phyloP scores from a whole-genome alignment of 2,888 invertebrate species.

The Caenorhabditis uteleia region DNA sequence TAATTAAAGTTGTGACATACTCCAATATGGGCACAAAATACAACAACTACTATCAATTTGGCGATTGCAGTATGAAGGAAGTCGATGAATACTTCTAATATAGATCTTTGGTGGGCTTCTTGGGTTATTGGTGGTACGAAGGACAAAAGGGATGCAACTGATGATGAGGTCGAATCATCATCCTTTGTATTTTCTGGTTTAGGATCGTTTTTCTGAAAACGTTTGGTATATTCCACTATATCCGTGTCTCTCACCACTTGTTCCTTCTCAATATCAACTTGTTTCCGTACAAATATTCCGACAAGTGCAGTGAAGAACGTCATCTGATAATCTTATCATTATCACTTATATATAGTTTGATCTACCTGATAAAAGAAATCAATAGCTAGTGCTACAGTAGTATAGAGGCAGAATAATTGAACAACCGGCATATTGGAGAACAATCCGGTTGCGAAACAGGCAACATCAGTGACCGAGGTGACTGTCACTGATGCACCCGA shows the following conservation, averaged over 20 bases:
- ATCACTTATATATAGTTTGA: too few relatives aligned
- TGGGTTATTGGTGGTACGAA: slow-evolving; percentile 27
- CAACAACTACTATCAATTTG: slow-evolving; percentile 41
- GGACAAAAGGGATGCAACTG: slow-evolving; percentile 15
- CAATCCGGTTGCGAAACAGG: slow-evolving; percentile 66
- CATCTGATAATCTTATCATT: slow-evolving; percentile 50
- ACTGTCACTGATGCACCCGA: slow-evolving; percentile 58
- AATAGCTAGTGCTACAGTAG: slow-evolving; percentile 61
- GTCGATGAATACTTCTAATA: slow-evolving; percentile 48
- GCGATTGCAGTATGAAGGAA: slow-evolving; percentile 43
- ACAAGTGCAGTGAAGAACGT: slow-evolving; percentile 65
- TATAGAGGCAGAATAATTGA: slow-evolving; percentile 65
- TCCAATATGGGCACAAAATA: slow-evolving; percentile 52
- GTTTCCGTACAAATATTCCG: slow-evolving; percentile 50
- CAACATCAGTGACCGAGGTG: slow-evolving; percentile 60
- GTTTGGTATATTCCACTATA: background rate
- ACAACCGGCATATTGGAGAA: slow-evolving; percentile 67
- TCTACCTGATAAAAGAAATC: slow-evolving; percentile 66
- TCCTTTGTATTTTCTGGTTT: slow-evolving; percentile 23
- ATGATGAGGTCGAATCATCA: slow-evolving; percentile 4
- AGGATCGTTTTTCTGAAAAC: background rate
- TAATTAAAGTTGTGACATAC: slow-evolving; percentile 29
- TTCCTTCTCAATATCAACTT: slow-evolving; percentile 49
- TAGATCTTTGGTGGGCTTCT: slow-evolving; percentile 14
- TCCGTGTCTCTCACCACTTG: slow-evolving; percentile 7